A percentile compares a stretch with the other conserved stretches of the same genome.
Evolutionary conservation across 2,888 invertebrate genomes (phyloP).

Genomic region (Agrotis puta): DNA sequence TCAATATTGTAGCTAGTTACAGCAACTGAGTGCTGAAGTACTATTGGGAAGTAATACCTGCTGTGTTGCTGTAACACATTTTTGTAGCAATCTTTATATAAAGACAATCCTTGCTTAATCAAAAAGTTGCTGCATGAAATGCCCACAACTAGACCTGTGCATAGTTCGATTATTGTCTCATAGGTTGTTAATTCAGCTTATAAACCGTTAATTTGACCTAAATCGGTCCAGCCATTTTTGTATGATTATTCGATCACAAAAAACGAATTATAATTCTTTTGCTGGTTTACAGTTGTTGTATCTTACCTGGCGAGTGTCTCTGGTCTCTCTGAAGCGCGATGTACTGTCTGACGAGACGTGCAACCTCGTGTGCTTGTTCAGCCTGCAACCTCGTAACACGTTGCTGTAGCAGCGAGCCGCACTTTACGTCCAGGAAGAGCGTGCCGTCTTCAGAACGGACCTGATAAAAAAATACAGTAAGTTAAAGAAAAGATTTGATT

Average conservation of each 20-base stretch:
- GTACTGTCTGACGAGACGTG: constrained; percentile 98
- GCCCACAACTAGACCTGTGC: too few species aligned
- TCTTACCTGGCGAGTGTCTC: constrained; percentile 73
- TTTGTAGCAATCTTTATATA: too few species aligned
- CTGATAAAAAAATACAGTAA: constrained; percentile 71
- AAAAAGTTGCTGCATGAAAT: too few species aligned
- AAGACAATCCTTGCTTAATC: too few species aligned
- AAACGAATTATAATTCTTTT: too few species aligned
- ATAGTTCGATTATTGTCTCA: too few species aligned
- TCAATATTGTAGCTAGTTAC: background rate
- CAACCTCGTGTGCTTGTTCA: constrained; percentile 99
- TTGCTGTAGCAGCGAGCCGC: constrained; percentile 98
- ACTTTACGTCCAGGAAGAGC: constrained; percentile 98
- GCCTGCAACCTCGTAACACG: constrained; percentile 98
- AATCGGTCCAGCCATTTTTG: too few species aligned
- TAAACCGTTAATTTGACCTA: too few species aligned
- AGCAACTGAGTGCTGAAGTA: background rate
- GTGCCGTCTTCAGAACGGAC: constrained; percentile 97
- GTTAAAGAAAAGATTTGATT: too few species aligned
- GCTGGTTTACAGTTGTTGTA: background rate
- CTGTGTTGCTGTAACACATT: constrained; percentile 19
- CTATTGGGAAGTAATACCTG: constrained; percentile 52
- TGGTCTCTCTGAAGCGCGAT: constrained; percentile 94
- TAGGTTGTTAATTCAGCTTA: too few species aligned
- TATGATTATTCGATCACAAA: too few species aligned